Evolutionary conservation across 1,140 invertebrate genomes (phyloP), one percentile per base, ranked within the genome.

Genomic region (Meloidogyne hapla): DNA sequence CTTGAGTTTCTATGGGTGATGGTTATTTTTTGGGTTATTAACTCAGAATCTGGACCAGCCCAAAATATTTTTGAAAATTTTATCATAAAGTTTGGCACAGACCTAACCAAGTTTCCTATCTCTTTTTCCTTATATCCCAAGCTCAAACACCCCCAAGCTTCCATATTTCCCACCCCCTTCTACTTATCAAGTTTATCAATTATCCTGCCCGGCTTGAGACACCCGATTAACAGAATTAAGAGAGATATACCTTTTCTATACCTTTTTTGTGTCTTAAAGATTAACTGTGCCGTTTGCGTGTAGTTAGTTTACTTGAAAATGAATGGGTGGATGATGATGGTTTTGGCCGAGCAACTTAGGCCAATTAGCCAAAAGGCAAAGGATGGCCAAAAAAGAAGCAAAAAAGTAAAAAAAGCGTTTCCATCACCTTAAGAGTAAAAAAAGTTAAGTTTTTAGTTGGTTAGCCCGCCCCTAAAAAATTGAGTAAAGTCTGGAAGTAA

Each of bases 321-420:
- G 65, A 42, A 42, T 38, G 18, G n/a, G 21, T 25, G 21, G 6
- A 67, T 38, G 65, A 66, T 66, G 65, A 38, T 67, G 65, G 65
- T 38, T 67, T 33, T 42, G 21, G 21, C 65, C 15, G 65, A 67
- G 21, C 65, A 67, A 42, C 15, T 67, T 67, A 38, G n/a, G 21
- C 65, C 65, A 67, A 67, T 67, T 67, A 67, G 65, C 65, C 65
- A 67, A 38, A 67, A 67, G 65, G 26, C 64, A 66, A 28, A 66
- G 15, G 65, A 18, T n/a, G 18, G 28, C 12, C 48, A 18, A 56
- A 56, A 56, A 56, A 56, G 45, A n/a, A 18, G 12, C 4, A 33
- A 33, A 33, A 33, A 33, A 33, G 33, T 33, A 33, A 33, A 33
- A 33, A 33, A 18, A 18, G 15, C n/a, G 48, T n/a, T 56, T 56